These are phyloP conservation scores for Acanthaster planci DNA, from an alignment of 35 echinoderm and acorn worm species.

Conservation along the genomic window DNA sequence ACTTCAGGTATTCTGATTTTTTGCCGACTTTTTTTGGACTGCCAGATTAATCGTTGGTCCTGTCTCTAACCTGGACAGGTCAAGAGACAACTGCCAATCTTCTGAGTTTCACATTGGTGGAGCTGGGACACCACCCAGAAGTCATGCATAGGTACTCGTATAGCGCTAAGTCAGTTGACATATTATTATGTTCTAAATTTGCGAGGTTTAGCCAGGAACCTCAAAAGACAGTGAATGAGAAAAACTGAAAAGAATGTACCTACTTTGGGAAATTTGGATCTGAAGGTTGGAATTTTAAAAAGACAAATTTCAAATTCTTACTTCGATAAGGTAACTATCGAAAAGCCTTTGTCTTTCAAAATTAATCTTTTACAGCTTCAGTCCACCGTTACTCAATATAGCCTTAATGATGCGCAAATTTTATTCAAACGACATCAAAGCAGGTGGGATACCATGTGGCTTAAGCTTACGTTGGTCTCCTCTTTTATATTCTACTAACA, in stretches of 20 bases:
- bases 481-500: neutral
- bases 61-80: no score
- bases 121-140: constrained; percentile 34
- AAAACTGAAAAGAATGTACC: neutral
- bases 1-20: no score
- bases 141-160: constrained; percentile 17
- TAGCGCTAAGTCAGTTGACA: neutral
- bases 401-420: neutral
- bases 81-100: constrained; percentile 54
- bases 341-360: neutral
- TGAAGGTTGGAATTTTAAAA: no score
- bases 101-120: constrained; percentile 8
- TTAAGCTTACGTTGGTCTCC: neutral
- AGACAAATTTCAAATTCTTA: no score
- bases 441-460: neutral
- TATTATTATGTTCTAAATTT: neutral
- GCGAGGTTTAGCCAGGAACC: neutral
- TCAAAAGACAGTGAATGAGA: neutral
- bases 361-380: no score
- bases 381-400: neutral
- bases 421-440: neutral
- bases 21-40: no score
- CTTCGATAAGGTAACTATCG: neutral
- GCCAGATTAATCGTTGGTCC: no score
- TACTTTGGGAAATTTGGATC: neutral